phyloP scores from a whole-genome alignment of 2,888 invertebrate species.

The Cryptocheilus praepositus region DNA sequence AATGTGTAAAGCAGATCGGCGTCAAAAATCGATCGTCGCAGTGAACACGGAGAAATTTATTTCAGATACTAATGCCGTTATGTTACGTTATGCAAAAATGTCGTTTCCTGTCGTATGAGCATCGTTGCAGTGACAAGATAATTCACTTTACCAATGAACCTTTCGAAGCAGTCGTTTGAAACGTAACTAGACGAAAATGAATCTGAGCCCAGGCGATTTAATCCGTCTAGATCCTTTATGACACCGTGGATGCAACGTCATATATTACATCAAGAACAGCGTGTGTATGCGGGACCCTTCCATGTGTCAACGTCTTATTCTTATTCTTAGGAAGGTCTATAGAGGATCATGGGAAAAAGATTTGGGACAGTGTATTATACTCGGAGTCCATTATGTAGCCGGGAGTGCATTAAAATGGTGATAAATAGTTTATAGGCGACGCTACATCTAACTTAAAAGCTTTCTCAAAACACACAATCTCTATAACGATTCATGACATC shows the following conservation, averaged over 20 bases:
- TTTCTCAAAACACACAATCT: not conserved
- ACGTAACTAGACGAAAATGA: constrained; percentile 42
- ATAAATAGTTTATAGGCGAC: constrained; percentile 58
- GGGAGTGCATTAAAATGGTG: constrained; percentile 65
- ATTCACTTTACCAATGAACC: too few species aligned
- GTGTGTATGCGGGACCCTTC: constrained; percentile 46
- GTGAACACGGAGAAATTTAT: too few species aligned
- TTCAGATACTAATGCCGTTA: too few species aligned
- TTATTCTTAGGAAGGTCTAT: constrained; percentile 62
- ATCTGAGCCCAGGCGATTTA: constrained; percentile 43
- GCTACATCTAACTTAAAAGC: not conserved
- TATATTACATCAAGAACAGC: constrained; percentile 52
- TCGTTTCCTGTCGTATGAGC: too few species aligned
- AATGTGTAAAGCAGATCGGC: too few species aligned
- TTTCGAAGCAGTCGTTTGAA: constrained; percentile 38
- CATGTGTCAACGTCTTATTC: constrained; percentile 73
- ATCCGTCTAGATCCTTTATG: constrained; percentile 52
- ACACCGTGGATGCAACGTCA: constrained; percentile 55
- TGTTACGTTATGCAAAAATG: too few species aligned
- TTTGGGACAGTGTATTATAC: constrained; percentile 55
- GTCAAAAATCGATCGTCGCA: too few species aligned
- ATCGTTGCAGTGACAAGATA: too few species aligned
- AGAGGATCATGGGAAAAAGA: constrained; percentile 52
- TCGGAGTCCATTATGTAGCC: constrained; percentile 50
- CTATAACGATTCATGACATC: not conserved